These are phyloP conservation scores for Homalodisca vitripennis DNA, from an alignment of 1,140 invertebrate species.

Conservation along the genomic window DNA sequence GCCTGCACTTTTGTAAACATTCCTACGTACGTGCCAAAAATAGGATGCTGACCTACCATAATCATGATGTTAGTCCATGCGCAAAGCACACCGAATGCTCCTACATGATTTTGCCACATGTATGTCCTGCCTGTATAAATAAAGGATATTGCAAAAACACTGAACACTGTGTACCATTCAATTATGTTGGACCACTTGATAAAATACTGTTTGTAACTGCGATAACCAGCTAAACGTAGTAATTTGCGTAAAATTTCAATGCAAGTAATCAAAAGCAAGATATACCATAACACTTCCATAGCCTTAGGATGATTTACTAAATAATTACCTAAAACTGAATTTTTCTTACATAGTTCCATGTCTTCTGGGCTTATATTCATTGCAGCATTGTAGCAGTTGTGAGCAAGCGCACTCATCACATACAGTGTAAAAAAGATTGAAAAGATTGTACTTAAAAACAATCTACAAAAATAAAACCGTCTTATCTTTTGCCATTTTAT, in stretches of 20 bases:
- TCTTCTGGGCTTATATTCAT: constrained; percentile 45
- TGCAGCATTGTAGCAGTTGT: constrained; percentile 75
- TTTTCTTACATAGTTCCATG: constrained; percentile 62
- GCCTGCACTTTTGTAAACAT: too few relatives aligned
- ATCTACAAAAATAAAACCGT: constrained; percentile 78
- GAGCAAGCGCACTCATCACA: constrained; percentile 70
- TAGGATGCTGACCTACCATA: too few relatives aligned
- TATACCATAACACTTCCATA: constrained; percentile 76
- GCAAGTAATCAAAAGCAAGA: constrained; percentile 67
- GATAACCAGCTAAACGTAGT: constrained; percentile 72
- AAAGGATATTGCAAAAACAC: constrained; percentile 77
- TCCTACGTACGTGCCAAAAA: too few relatives aligned
- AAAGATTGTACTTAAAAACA: constrained; percentile 77
- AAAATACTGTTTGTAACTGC: constrained; percentile 72
- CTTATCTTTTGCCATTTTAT: constrained; percentile 87
- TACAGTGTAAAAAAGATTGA: constrained; percentile 74
- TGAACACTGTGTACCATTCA: constrained; percentile 80
- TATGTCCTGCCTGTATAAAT: constrained; percentile 73
- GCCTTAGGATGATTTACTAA: constrained; percentile 67
- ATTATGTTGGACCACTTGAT: constrained; percentile 80
- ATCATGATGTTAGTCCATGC: too few relatives aligned
- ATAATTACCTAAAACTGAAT: constrained; percentile 69
- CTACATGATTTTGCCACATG: constrained; percentile 77
- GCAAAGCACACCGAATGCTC: constrained; percentile 77
- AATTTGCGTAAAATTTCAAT: constrained; percentile 75